Evolutionary conservation across 2,113 vertebrate genomes (phyloP).

Genomic region (Acinonyx jubatus): DNA sequence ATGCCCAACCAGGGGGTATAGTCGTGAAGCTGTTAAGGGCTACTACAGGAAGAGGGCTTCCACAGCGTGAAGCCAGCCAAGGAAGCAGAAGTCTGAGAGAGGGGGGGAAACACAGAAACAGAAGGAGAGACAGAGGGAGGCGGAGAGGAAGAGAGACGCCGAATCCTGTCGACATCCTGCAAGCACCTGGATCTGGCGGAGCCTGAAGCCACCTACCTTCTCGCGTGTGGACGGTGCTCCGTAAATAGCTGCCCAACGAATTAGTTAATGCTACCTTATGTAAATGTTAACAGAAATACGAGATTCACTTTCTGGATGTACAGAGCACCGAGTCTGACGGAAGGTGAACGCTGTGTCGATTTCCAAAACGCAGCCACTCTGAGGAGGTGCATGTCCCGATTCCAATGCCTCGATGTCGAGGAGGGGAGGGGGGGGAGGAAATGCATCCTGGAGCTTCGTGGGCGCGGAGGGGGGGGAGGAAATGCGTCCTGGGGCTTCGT

Average conservation of each 20-base stretch:
- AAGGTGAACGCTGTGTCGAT: rapidly evolving
- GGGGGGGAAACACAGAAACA: neutral
- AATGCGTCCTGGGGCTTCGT: neutral
- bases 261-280: neutral
- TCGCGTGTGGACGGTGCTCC: rapidly evolving
- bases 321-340: neutral
- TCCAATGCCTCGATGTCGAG: rapidly evolving
- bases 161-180: rapidly evolving
- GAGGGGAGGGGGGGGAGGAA: neutral
- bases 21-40: neutral
- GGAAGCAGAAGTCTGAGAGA: neutral
- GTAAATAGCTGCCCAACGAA: neutral
- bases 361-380: neutral
- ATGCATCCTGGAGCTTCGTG: neutral
- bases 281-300: neutral
- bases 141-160: neutral
- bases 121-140: neutral
- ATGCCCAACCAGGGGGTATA: neutral
- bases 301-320: neutral
- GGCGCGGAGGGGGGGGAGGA: no score
- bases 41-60: neutral
- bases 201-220: neutral
- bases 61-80: neutral
- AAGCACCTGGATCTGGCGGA: neutral
- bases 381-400: neutral